Percentiles rank a stretch among this genome's conserved stretches.
Conservation (phyloP, 2,888 invertebrate species). For the Drosophila imparisetae region DNA sequence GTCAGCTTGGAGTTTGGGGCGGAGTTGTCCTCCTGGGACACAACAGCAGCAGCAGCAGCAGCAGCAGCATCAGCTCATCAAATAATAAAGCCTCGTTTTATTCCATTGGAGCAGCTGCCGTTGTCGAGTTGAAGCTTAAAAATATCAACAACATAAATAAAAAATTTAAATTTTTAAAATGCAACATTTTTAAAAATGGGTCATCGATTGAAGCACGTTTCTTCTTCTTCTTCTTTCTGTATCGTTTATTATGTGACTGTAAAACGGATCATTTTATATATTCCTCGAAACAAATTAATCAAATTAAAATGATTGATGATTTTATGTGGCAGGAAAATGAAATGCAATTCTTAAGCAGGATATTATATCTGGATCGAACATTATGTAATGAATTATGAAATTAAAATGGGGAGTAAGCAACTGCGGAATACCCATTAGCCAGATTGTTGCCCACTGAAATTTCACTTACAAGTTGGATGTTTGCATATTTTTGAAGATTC, state of each 20-base stretch:
- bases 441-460: not conserved
- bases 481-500: not conserved
- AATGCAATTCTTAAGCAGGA: not conserved
- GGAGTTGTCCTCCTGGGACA: not conserved
- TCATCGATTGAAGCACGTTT: slow-evolving; percentile 27
- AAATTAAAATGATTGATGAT: not conserved
- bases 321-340: not conserved
- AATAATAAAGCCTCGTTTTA: slow-evolving; percentile 55
- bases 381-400: not conserved
- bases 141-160: slow-evolving; percentile 14
- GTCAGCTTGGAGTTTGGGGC: not conserved
- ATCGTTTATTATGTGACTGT: slow-evolving; percentile 17
- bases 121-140: slow-evolving; percentile 9
- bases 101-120: slow-evolving; percentile 50
- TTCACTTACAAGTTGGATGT: too few species aligned
- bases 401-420: not conserved
- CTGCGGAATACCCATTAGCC: not conserved
- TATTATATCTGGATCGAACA: not conserved
- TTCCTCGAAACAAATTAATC: not conserved
- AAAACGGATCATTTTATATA: not conserved
- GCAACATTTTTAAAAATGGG: slow-evolving; percentile 28
- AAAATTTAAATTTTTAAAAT: slow-evolving; percentile 16
- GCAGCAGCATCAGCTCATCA: slow-evolving; percentile 54
- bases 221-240: slow-evolving; percentile 7
- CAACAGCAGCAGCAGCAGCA: not conserved